Evolutionary conservation across 2,113 vertebrate genomes (phyloP).

Genomic region (Callipepla californica): DNA sequence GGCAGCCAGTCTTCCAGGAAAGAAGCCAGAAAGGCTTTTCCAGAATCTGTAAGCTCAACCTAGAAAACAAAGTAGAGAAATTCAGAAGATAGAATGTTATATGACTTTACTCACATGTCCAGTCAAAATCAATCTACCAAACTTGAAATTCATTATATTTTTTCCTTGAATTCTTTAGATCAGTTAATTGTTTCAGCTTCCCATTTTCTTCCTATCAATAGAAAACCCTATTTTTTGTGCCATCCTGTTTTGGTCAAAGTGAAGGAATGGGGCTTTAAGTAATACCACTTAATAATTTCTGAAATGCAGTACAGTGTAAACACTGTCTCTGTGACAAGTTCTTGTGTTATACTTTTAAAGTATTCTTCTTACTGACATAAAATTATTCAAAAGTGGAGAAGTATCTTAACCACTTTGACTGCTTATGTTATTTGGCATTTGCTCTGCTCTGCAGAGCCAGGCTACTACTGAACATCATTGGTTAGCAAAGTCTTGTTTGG

Average conservation of each 20-base stretch:
- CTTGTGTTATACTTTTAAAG: not conserved
- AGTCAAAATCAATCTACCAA: not conserved
- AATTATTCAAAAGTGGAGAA: not conserved
- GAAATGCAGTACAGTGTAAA: slow-evolving; percentile 21
- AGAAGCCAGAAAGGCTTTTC: not conserved
- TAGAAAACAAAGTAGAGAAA: not conserved
- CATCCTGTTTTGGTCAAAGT: not conserved
- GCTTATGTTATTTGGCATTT: not conserved
- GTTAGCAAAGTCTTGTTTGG: not conserved
- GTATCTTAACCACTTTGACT: not conserved
- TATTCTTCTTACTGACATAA: slow-evolving; percentile 10
- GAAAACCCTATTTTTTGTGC: not conserved
- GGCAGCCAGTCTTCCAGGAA: not conserved
- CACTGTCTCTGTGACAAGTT: not conserved
- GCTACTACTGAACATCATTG: not conserved
- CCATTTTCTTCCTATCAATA: not conserved
- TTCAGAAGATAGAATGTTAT: not conserved
- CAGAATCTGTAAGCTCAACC: not conserved
- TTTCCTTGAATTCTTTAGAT: not conserved
- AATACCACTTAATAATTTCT: slow-evolving; percentile 3
- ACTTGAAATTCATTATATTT: not conserved
- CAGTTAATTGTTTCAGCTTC: not conserved
- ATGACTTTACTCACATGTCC: not conserved
- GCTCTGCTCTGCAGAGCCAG: not conserved
- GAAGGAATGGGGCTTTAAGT: slow-evolving; percentile 9